Base-by-base conservation (phyloP, 2,113 vertebrate genomes). In the Tringa solitaria region DNA sequence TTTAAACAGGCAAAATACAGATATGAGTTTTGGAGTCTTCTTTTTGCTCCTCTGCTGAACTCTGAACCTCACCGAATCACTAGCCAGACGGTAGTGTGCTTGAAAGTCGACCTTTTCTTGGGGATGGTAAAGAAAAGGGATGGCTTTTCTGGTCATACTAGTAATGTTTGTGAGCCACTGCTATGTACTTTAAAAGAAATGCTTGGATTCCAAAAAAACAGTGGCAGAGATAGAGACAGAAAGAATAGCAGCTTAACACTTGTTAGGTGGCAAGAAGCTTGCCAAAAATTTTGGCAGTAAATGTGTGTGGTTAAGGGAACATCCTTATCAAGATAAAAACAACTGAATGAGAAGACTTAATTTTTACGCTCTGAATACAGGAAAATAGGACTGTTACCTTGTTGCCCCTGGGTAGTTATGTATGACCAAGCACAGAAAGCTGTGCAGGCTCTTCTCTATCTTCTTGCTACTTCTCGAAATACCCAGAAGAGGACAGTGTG, bases 401-500 rank as follows among this genome's bases (percentile, higher is more conserved):
- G 26, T 24, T 28, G 39, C 21, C 54, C 22, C 45, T 3, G 17
- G 51, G 1, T 5, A 41, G 53, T 5, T 11, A 8, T 2, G 2
- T 2, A 8, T 4, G n/a, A 11, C 17, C 45, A 4, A 14, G 51
- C 37, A 1, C 8, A 26, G n/a, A 15, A 35, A 26, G 35, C 30
- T 17, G 10, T 1, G 73, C 35, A 7, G 21, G 63, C n/a, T 24
- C 74, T 27, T 28, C 10, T 8, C 53, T 30, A 9, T 18, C 16
- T 37, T 4, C 7, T 4, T 78, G 73, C 48, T 6, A 0, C 84
- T 77, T 32, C 90, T 35, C 4, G 10, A 32, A 51, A 30, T 32
- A 32, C 18, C 95, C 96, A 89, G 92, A 22, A 95, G 96, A 79
- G 96, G 96, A 50, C 96, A 89, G 73, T 84, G 90, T 87, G 87